Conservation (phyloP, 2,113 vertebrate genomes). For the Puffinus mauretanicus region DNA sequence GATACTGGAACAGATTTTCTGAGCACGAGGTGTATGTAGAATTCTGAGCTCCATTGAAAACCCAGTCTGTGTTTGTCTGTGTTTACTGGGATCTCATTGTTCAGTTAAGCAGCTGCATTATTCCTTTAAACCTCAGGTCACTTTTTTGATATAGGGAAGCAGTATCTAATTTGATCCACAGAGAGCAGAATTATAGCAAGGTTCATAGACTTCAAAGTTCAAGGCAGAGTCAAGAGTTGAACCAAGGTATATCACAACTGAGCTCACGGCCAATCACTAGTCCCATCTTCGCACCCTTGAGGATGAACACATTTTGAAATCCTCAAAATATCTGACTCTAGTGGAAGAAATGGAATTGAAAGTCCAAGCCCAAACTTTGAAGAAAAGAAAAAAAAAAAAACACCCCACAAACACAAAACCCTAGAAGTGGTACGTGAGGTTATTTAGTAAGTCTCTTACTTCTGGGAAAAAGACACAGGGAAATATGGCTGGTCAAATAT, state of each 20-base stretch:
- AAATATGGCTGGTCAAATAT: not conserved
- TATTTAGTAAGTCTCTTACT: not conserved
- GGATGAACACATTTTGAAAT: not conserved
- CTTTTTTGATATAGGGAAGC: not conserved
- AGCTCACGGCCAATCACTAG: not conserved
- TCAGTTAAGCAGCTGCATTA: not conserved
- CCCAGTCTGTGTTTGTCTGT: not conserved
- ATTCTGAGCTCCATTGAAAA: not conserved
- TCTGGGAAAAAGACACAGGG: not conserved
- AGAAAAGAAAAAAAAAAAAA: not conserved
- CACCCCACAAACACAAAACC: not conserved
- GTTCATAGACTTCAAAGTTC: not conserved
- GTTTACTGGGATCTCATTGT: not conserved
- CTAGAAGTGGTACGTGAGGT: not conserved
- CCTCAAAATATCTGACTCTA: not conserved
- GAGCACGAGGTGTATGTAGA: not conserved
- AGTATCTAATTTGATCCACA: not conserved
- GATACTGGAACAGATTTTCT: not conserved
- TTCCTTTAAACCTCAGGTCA: not conserved
- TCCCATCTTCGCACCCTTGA: not conserved
- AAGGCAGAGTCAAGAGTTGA: not conserved
- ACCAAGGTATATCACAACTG: not conserved
- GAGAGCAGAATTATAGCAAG: not conserved
- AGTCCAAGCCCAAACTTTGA: not conserved
- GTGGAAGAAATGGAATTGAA: not conserved